Conservation (phyloP, 2,888 invertebrate species). For the Drosophila cognata region DNA sequence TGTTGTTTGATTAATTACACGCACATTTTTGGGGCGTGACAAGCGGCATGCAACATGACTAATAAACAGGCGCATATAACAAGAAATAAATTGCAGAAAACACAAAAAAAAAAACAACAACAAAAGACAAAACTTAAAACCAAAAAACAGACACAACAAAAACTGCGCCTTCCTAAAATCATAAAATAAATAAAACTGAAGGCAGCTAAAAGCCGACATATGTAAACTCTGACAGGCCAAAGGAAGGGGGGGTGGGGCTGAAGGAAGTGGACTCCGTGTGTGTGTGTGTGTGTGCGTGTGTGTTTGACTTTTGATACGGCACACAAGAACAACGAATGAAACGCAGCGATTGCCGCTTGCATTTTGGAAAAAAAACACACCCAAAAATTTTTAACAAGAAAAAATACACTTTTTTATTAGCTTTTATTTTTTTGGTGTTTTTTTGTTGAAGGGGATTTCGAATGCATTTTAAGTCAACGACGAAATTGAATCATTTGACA, state of each 20-base stretch:
- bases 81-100: neutral
- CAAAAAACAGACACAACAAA: constrained; percentile 16
- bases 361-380: constrained; percentile 47
- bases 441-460: constrained; percentile 6
- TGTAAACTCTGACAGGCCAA: constrained; percentile 67
- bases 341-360: constrained; percentile 34
- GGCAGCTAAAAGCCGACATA: constrained; percentile 62
- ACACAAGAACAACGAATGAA: neutral
- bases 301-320: constrained; percentile 48
- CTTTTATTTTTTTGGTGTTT: constrained; percentile 8
- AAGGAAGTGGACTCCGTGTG: constrained; percentile 31
- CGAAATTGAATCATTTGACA: constrained; percentile 81
- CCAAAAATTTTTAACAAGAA: constrained; percentile 51
- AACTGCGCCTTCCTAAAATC: constrained; percentile 62
- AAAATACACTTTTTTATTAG: constrained; percentile 22
- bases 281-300: constrained; percentile 29
- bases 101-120: neutral
- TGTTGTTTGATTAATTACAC: constrained; percentile 60
- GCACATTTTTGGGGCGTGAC: constrained; percentile 61
- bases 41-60: constrained; percentile 56
- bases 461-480: constrained; percentile 71
- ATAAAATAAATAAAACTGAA: constrained; percentile 56
- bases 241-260: constrained; percentile 8
- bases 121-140: neutral
- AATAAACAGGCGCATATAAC: constrained; percentile 40